These are phyloP conservation scores for Dolichomitus sp. DNA, from an alignment of 2,888 invertebrate genomes.

Conservation along the genomic window DNA sequence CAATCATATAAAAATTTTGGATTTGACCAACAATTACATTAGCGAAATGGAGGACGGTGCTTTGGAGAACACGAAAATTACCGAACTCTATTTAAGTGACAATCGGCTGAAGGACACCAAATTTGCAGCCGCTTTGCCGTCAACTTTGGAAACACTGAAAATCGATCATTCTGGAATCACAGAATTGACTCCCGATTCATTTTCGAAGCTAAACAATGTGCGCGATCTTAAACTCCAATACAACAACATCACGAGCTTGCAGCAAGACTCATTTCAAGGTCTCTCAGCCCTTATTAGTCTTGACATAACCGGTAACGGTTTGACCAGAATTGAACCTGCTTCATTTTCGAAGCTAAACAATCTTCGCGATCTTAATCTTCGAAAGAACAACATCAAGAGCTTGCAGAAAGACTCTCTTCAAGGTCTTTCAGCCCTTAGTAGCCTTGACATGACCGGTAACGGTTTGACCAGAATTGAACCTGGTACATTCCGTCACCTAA, in stretches of 20 bases:
- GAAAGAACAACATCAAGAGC: neutral
- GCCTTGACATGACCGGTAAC: too few species aligned
- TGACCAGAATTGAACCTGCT: too few species aligned
- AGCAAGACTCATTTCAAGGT: too few species aligned
- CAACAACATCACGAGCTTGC: neutral
- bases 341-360: constrained; percentile 25
- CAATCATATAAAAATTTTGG: constrained; percentile 80
- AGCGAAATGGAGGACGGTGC: constrained; percentile 82
- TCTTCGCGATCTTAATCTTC: constrained; percentile 59
- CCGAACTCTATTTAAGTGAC: constrained; percentile 63
- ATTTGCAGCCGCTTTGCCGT: constrained; percentile 73
- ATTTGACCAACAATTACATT: constrained; percentile 83
- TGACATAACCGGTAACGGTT: too few species aligned
- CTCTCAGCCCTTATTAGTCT: too few species aligned
- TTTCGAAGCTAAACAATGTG: constrained; percentile 64
- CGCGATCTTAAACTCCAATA: constrained; percentile 1
- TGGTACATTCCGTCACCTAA: too few species aligned
- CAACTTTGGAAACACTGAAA: constrained; percentile 68
- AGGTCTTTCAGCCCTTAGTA: too few species aligned
- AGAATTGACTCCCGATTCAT: constrained; percentile 59
- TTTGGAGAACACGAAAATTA: constrained; percentile 81
- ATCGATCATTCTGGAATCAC: constrained; percentile 68
- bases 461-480: too few species aligned
- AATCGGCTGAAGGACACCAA: constrained; percentile 71
- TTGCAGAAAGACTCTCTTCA: neutral